Evolutionary conservation across 1,140 invertebrate genomes (phyloP).

Genomic region (Drosophila murphyi): DNA sequence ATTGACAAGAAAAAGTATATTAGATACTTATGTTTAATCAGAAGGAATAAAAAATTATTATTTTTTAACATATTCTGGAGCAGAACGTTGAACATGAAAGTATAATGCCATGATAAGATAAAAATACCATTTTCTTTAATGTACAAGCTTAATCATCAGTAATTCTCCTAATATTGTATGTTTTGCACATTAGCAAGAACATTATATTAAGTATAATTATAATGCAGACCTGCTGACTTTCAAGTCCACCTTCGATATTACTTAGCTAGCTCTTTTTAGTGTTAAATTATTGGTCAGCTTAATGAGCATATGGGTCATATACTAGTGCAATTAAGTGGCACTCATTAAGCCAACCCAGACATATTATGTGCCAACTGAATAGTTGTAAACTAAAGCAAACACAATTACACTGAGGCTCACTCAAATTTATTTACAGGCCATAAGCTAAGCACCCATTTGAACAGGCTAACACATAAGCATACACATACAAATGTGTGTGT

Average conservation of each 20-base stretch:
- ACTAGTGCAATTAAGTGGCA: constrained; percentile 14
- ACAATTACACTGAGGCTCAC: constrained; percentile 56
- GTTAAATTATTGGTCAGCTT: not conserved
- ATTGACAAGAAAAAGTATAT: no score
- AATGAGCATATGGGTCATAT: not conserved
- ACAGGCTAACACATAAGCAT: constrained; percentile 22
- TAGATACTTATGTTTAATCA: not conserved
- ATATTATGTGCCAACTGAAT: constrained; percentile 34
- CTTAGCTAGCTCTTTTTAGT: not conserved
- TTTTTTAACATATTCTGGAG: not conserved
- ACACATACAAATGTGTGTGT: constrained; percentile 7
- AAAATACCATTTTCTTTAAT: not conserved
- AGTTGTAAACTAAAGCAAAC: constrained; percentile 57
- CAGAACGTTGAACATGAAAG: not conserved
- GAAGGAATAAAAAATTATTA: not conserved
- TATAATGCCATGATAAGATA: not conserved
- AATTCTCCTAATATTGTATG: no score
- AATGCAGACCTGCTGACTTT: not conserved
- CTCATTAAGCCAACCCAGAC: constrained; percentile 10
- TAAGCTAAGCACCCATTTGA: constrained; percentile 60
- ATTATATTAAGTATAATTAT: not conserved
- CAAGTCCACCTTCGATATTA: not conserved
- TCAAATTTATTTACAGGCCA: constrained; percentile 71
- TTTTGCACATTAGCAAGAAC: not conserved
- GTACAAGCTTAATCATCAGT: not conserved